Base-by-base conservation (phyloP, 2,113 vertebrate species). In the Rhagologus leucostigma region DNA sequence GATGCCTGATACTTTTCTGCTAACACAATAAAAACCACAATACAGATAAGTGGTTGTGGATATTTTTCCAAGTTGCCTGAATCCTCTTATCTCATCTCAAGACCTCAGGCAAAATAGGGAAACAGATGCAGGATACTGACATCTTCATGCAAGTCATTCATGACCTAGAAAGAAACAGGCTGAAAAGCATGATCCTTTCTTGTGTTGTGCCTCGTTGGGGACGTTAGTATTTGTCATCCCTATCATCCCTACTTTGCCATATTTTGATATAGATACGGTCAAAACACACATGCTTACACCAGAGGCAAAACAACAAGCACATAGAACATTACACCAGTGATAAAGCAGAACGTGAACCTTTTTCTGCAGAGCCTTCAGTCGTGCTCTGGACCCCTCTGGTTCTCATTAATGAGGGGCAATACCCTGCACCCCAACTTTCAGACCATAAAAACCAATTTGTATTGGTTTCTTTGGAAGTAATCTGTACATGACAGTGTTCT, bases 61-160 rank as follows among this genome's bases (percentile, higher is more conserved):
- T 2, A 52, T 82, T 55, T 68, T 73, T 30, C 15, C 70, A 74
- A 83, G 84, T 30, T 56, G 50, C 33, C 59, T 65, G 37, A 83
- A 65, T 87, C 44, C 33, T 82, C 93, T 93, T 85, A 79, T 84
- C 73, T 89, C 46, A 94, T 67, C 82, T 91, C 60, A 59, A 83
- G 56, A 88, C 89, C 91, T 90, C 82, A 95, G 89, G 76, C 23
- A 95, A 91, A 80, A 76, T 4, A 85, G 39, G 23, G 64, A 89
- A 94, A 82, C 70, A 87, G 60, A 94, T 82, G 81, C 69, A 83
- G 87, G 62, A 73, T 42, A 57, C 29, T 37, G n/a, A 82, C 57
- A 85, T 96, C 89, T 96, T 93, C 82, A 93, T 94, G 88, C 75
- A 47, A 91, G 78, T 87, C 82, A 86, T n/a, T 95, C 23, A 35